A percentile compares a stretch with the other conserved stretches of the same genome.
Evolutionary conservation across 92 coral and sea anemone genomes (phyloP).

Genomic region (Zoanthus sansibaricus): DNA sequence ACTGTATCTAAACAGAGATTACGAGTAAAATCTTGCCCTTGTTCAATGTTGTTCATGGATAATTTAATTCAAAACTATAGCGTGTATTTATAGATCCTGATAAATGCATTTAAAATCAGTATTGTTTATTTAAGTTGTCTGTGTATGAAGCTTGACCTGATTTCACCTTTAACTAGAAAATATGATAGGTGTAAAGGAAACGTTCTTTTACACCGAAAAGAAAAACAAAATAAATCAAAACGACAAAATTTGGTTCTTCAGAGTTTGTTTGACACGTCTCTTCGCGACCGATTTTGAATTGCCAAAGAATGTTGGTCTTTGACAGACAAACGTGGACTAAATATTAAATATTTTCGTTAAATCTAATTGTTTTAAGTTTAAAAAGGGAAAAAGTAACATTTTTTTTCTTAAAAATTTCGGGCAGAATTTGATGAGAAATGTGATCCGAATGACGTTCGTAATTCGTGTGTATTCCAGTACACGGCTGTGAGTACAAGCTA

Average conservation of each 20-base stretch:
- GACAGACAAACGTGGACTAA: background rate
- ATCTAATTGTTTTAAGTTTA: background rate
- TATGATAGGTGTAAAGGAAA: background rate
- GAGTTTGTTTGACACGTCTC: background rate
- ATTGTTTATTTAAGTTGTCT: background rate
- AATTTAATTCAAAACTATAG: background rate
- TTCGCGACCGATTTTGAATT: background rate
- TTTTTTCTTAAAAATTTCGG: background rate
- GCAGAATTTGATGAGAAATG: background rate
- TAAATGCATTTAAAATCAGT: background rate
- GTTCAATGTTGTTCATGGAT: background rate
- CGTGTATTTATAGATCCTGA: background rate
- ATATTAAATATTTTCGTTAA: background rate
- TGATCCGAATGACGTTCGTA: background rate
- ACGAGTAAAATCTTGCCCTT: background rate
- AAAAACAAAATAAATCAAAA: background rate
- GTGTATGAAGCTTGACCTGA: background rate
- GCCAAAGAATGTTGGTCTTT: background rate
- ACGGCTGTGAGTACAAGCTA: background rate
- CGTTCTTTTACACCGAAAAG: background rate
- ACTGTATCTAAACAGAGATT: background rate
- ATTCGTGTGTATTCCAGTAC: too few species aligned
- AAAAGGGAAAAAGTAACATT: background rate
- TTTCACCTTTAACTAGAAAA: background rate
- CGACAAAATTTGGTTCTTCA: background rate